Evolutionary conservation across 2,113 vertebrate genomes (phyloP).

Genomic region (Corvus moneduloides): DNA sequence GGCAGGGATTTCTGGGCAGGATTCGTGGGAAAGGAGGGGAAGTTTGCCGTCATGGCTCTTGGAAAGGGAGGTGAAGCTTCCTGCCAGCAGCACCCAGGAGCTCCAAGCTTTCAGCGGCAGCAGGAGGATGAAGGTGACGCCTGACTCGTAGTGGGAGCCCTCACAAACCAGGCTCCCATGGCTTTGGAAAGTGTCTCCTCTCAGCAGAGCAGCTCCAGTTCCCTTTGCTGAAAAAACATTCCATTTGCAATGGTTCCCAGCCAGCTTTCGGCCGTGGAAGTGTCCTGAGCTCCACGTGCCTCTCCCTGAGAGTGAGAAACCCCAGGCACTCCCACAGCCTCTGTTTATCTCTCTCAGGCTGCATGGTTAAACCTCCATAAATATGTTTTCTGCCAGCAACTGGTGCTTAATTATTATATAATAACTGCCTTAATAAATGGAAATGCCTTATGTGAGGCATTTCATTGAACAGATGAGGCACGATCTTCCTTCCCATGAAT

Average conservation of each 20-base stretch:
- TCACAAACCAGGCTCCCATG: background rate
- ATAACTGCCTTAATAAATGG: conserved; percentile 35
- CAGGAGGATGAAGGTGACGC: background rate
- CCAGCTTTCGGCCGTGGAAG: background rate
- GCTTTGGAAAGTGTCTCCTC: background rate
- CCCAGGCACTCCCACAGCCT: background rate
- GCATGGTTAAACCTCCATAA: conserved; percentile 1
- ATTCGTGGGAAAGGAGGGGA: background rate
- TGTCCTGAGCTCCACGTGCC: background rate
- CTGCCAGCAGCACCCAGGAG: background rate
- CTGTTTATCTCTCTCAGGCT: conserved; percentile 5
- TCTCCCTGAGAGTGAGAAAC: background rate
- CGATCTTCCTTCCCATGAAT: background rate
- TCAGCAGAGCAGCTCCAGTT: background rate
- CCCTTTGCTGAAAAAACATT: background rate
- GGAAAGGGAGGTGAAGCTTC: background rate
- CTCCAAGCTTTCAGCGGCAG: background rate
- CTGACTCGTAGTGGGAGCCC: background rate
- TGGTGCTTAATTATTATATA: conserved; percentile 50
- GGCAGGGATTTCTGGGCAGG: background rate
- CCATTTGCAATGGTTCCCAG: background rate
- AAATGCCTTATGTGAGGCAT: background rate
- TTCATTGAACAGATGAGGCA: background rate
- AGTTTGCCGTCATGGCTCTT: background rate
- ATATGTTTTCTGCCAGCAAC: conserved; percentile 27